Conservation (phyloP, 2,797 vertebrate species). For the Syngnathus acus region DNA sequence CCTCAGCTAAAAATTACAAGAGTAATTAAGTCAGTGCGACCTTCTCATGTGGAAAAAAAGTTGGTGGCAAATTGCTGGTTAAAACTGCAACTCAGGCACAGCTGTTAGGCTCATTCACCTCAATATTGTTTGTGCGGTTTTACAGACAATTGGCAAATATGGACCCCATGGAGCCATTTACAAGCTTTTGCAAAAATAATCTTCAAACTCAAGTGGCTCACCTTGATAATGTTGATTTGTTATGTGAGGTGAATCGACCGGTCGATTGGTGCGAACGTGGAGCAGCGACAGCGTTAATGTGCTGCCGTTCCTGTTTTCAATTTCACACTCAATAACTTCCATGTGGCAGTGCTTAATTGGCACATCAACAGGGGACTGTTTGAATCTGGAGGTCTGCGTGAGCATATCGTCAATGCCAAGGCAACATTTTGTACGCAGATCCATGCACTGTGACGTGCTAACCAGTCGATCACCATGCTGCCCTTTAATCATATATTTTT, state of each 20-base stretch:
- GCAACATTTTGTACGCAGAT: background rate
- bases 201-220: background rate
- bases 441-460: background rate
- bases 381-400: slow-evolving; percentile 27
- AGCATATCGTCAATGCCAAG: background rate
- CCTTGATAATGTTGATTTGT: slow-evolving; percentile 14
- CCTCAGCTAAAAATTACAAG: slow-evolving; percentile 14
- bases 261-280: slow-evolving; percentile 29
- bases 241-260: slow-evolving; percentile 32
- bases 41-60: background rate
- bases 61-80: slow-evolving; percentile 34
- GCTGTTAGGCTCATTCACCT: slow-evolving; percentile 45
- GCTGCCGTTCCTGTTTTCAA: slow-evolving; percentile 58
- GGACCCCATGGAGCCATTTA: background rate
- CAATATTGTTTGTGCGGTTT: slow-evolving; percentile 29
- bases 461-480: no score
- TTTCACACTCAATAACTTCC: slow-evolving; percentile 64
- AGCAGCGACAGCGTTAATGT: slow-evolving; percentile 41
- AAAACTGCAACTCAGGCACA: slow-evolving; percentile 17
- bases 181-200: background rate
- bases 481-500: no score
- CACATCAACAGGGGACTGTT: slow-evolving; percentile 51
- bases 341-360: slow-evolving; percentile 59
- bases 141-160: slow-evolving; percentile 25
- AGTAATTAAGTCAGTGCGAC: background rate